These are phyloP conservation scores for Drosophila neotestacea DNA, from an alignment of 2,888 invertebrate genomes.

Conservation along the genomic window DNA sequence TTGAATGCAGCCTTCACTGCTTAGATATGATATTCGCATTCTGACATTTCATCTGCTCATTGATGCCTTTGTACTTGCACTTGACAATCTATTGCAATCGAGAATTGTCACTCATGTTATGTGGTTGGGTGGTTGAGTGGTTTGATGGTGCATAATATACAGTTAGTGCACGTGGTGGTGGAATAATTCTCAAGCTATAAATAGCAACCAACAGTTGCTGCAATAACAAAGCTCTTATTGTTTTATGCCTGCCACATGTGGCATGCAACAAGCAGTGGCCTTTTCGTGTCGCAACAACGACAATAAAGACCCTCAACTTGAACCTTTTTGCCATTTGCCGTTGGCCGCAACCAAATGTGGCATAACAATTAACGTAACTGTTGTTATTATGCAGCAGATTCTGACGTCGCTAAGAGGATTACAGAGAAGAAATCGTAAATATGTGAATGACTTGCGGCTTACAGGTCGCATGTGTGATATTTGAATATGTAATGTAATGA, in stretches of 20 bases:
- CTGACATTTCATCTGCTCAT: constrained; percentile 6
- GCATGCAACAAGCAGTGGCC: constrained; percentile 51
- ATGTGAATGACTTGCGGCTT: constrained; percentile 13
- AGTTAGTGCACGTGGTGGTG: constrained; percentile 15
- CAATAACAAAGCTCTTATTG: constrained; percentile 14
- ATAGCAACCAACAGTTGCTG: constrained; percentile 35
- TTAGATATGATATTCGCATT: constrained; percentile 11
- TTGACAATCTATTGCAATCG: constrained; percentile 26
- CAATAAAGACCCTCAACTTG: constrained; percentile 74
- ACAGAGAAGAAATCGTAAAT: constrained; percentile 25
- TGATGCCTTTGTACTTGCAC: constrained; percentile 26
- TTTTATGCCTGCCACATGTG: neutral
- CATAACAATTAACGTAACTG: constrained; percentile 16
- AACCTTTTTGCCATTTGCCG: constrained; percentile 44
- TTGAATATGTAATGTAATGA: neutral
- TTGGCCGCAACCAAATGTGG: neutral
- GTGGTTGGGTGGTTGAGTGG: neutral
- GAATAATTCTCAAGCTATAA: constrained; percentile 37
- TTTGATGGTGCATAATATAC: constrained; percentile 8
- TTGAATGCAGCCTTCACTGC: neutral
- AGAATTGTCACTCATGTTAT: neutral
- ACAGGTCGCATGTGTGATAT: constrained; percentile 29
- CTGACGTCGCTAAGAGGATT: constrained; percentile 63
- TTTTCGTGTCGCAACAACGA: constrained; percentile 33
- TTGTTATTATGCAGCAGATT: constrained; percentile 32